Evolutionary conservation across 1,140 invertebrate species (phyloP), one percentile per base, ranked within the genome.

Genomic region (Drosophila eugracilis): DNA sequence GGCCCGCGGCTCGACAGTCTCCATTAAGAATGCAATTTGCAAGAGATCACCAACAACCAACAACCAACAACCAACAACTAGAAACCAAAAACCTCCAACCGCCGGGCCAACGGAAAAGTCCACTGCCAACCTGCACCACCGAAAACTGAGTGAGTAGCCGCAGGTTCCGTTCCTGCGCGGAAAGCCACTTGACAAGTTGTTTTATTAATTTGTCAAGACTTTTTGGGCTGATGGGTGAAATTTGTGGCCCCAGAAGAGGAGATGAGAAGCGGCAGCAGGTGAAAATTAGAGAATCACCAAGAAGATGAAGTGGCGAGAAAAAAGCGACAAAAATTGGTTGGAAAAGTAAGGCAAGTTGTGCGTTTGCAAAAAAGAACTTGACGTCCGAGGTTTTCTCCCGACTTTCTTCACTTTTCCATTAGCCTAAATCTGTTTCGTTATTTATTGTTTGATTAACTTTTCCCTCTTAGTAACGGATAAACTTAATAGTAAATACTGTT

Each of bases 161-260:
- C 44, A 76, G 42, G 74, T 72, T 52, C 50, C 65, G 74, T 72
- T 52, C 50, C 57, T 70, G 45, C 57, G 75, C 76, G 45, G 63
- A 54, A 55, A 39, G 53, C 49, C 72, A 52, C 78, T 59, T 72
- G 78, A 78, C 62, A 65, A 50, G 59, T 49, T 28, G 78, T 70
- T 81, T 81, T 83, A 83, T 81, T 83, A 81, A 81, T 81, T 81
- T 81, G 78, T 81, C 78, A 81, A 81, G 78, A 72, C 49, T 76
- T 71, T 81, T 62, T 78, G 50, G 75, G 60, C 69, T 81, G 78
- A 81, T 76, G 78, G 72, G 78, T 81, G 77, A 80, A 80, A 80
- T 76, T 79, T 17, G 41, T 48, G 57, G 78, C 41, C 50, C 19
- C 17, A 28, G 30, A 32, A 21, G 26, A 17, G 36, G 36, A 34